Conservation (phyloP, 2,888 invertebrate genomes). For the Athalia rosae region DNA sequence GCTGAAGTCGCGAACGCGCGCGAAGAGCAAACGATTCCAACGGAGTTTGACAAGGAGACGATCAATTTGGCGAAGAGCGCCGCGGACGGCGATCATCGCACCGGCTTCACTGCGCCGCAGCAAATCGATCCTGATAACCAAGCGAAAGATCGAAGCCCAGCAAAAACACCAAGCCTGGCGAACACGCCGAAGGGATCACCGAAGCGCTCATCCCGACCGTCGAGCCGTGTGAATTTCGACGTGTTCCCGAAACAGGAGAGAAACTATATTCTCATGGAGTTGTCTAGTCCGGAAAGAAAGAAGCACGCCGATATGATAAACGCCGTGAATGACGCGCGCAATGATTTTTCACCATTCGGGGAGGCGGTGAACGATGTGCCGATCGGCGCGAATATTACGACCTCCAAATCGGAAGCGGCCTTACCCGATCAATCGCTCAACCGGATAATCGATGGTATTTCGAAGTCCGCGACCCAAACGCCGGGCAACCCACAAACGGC, state of each 20-base stretch:
- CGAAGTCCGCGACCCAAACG: conserved; percentile 17
- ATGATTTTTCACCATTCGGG: conserved; percentile 24
- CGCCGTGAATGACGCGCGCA: neutral
- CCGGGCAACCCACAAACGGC: conserved; percentile 3
- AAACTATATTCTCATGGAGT: conserved; percentile 64
- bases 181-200: conserved; percentile 44
- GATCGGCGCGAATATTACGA: conserved; percentile 24
- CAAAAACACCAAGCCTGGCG: conserved; percentile 7
- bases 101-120: neutral
- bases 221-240: conserved; percentile 56
- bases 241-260: conserved; percentile 61
- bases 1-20: neutral
- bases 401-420: conserved; percentile 17
- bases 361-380: conserved; percentile 9
- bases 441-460: conserved; percentile 30
- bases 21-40: neutral
- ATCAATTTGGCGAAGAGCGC: conserved; percentile 5
- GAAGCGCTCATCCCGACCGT: conserved; percentile 51
- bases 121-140: conserved; percentile 50
- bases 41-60: conserved; percentile 2
- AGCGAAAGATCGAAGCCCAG: neutral
- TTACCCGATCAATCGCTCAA: conserved; percentile 30
- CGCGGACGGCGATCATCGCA: neutral
- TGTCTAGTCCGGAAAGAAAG: conserved; percentile 59
- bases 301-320: conserved; percentile 49